Conservation (phyloP, 1,140 invertebrate species). For the Heliconius eleuchia region DNA sequence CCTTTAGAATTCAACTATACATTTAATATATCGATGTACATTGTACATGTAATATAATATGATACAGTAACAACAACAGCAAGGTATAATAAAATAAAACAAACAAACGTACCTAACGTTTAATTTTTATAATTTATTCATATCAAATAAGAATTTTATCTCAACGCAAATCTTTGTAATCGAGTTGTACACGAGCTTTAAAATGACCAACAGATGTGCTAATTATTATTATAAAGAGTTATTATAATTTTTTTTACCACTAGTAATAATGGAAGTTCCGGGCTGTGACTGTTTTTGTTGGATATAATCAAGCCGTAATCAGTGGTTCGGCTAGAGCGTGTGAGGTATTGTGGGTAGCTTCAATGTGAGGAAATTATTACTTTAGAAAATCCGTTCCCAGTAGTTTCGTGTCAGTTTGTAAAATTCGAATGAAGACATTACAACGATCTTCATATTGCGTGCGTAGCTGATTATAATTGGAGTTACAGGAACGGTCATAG, state of each 20-base stretch:
- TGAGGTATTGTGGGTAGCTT: slow-evolving; percentile 58
- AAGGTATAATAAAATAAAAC: not conserved
- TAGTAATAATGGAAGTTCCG: slow-evolving; percentile 72
- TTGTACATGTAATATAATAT: no score
- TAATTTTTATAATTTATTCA: not conserved
- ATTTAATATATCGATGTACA: no score
- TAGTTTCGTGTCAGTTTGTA: slow-evolving; percentile 55
- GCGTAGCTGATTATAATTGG: slow-evolving; percentile 33
- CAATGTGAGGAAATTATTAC: slow-evolving; percentile 66
- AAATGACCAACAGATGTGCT: slow-evolving; percentile 40
- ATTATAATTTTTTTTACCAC: slow-evolving; percentile 73
- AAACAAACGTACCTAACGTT: not conserved
- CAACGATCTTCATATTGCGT: slow-evolving; percentile 67
- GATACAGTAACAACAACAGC: not conserved
- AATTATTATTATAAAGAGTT: slow-evolving; percentile 41
- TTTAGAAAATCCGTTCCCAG: slow-evolving; percentile 54
- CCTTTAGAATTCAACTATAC: no score
- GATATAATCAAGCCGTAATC: slow-evolving; percentile 74
- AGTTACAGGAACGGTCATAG: slow-evolving; percentile 20
- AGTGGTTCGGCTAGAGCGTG: slow-evolving; percentile 66
- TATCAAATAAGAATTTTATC: slow-evolving; percentile 1
- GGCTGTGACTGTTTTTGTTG: slow-evolving; percentile 74
- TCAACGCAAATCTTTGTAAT: not conserved
- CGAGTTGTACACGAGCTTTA: slow-evolving; percentile 19
- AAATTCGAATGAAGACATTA: slow-evolving; percentile 74